Conservation (phyloP, 1,140 invertebrate genomes). For the Eupristina koningsbergeri region DNA sequence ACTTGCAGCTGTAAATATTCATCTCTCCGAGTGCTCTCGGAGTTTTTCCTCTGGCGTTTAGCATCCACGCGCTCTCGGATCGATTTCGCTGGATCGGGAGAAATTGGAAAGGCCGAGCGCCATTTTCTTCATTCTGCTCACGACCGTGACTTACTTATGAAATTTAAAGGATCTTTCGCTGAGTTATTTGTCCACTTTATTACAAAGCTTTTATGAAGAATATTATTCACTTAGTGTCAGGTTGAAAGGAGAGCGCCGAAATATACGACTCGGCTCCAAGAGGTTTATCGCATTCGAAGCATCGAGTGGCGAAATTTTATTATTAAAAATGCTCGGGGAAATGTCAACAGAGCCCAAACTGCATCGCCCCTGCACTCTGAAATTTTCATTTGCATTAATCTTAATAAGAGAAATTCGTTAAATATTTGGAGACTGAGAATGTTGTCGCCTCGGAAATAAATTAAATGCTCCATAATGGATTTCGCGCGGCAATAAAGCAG, state of each 20-base stretch:
- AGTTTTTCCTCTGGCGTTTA: neutral
- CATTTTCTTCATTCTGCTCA: neutral
- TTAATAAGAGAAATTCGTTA: conserved; percentile 34
- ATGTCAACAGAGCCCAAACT: neutral
- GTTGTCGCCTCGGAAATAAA: neutral
- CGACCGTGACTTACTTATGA: neutral
- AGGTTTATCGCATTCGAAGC: too few species aligned
- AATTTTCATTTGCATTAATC: neutral
- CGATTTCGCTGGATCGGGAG: neutral
- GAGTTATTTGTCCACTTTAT: neutral
- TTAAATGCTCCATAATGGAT: conserved; percentile 24
- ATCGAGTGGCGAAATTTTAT: too few species aligned
- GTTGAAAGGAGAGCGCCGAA: too few species aligned
- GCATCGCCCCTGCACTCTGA: neutral
- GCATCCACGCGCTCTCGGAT: neutral
- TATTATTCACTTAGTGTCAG: neutral
- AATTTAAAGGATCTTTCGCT: neutral
- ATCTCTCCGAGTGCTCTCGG: neutral
- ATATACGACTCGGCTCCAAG: too few species aligned
- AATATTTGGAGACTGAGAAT: conserved; percentile 19
- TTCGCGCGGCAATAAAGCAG: neutral
- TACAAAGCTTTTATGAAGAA: neutral
- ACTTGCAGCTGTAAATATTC: conserved; percentile 23
- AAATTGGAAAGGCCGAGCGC: neutral
- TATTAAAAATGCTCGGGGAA: too few species aligned